Conservation (phyloP, 2,113 vertebrate species). For the Acrocephalus kingi region DNA sequence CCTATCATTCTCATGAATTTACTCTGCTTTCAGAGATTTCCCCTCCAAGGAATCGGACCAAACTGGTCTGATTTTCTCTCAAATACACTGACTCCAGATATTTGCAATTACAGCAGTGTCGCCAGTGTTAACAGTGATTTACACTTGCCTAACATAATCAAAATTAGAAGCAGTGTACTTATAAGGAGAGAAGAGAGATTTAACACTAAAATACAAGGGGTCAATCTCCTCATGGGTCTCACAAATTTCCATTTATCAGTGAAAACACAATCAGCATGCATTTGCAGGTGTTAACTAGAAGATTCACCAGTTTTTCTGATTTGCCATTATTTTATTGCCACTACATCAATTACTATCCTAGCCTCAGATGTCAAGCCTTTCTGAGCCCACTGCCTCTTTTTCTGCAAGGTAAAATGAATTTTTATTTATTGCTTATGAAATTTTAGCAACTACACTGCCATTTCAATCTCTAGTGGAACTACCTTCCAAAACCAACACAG, state of each 20-base stretch:
- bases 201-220: background rate
- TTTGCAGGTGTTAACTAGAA: background rate
- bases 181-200: background rate
- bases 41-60: background rate
- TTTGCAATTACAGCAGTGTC: background rate
- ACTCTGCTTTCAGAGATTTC: background rate
- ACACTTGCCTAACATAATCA: background rate
- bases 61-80: slow-evolving; percentile 3
- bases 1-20: background rate
- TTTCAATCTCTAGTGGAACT: background rate
- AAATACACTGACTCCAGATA: background rate
- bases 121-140: background rate
- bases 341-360: background rate
- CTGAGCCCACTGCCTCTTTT: background rate
- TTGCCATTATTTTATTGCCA: background rate
- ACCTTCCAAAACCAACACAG: background rate
- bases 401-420: background rate
- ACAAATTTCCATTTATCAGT: background rate
- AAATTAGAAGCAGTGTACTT: background rate
- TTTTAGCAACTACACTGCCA: background rate
- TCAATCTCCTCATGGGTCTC: background rate
- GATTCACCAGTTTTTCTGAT: background rate
- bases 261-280: background rate
- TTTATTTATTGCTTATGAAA: background rate
- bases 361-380: background rate